Evolutionary conservation across 2,888 invertebrate genomes (phyloP).

Genomic region (Troilus luridus): DNA sequence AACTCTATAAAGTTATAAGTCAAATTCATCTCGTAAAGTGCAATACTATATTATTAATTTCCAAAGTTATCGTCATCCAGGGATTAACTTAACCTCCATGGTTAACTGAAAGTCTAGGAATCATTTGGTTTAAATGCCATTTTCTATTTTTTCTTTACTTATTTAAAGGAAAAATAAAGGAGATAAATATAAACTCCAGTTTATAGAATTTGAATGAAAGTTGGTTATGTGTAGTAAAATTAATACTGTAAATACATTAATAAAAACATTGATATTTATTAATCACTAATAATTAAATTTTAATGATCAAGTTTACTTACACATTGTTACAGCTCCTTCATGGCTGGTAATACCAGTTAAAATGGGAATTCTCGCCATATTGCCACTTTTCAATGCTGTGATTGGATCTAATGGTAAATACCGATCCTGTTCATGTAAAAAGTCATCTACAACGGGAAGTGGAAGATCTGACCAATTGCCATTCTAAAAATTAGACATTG

Average conservation of each 20-base stretch:
- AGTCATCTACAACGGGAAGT: constrained; percentile 77
- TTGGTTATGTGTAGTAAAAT: no score
- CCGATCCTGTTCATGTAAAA: constrained; percentile 75
- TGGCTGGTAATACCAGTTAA: constrained; percentile 80
- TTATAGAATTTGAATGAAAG: no score
- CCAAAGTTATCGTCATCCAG: no score
- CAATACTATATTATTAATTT: no score
- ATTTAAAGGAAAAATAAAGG: no score
- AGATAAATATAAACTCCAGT: no score
- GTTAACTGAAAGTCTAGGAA: no score
- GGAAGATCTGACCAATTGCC: constrained; percentile 74
- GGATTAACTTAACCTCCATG: no score
- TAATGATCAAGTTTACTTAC: constrained; percentile 67
- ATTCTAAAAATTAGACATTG: constrained; percentile 69
- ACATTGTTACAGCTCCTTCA: constrained; percentile 75
- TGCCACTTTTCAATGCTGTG: constrained; percentile 72
- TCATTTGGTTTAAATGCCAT: no score
- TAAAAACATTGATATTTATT: no score
- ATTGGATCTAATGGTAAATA: constrained; percentile 75
- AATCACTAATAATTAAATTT: background rate
- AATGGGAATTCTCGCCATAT: constrained; percentile 76
- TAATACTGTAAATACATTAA: background rate
- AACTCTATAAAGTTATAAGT: no score
- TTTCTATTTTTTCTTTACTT: background rate
- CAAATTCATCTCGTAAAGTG: no score